phyloP scores from a whole-genome alignment of 2,797 vertebrate genomes.

The Arremon aurantiirostris region DNA sequence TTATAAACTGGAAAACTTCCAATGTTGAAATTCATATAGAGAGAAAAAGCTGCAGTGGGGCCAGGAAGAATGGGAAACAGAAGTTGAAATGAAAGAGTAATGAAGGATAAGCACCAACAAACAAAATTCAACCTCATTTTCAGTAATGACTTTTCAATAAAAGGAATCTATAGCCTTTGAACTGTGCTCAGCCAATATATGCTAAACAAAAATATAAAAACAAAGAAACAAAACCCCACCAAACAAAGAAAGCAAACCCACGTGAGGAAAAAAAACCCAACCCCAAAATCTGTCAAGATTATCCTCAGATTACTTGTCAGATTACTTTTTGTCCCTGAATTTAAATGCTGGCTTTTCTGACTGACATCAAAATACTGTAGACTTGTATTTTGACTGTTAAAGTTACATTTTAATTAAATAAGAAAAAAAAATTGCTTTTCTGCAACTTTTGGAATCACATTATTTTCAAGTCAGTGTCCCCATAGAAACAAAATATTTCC shows the following conservation, averaged over 20 bases:
- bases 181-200: not conserved
- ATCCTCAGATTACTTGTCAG: not conserved
- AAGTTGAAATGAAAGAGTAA: not conserved
- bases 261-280: not conserved
- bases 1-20: not conserved
- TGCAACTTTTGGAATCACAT: not conserved
- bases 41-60: not conserved
- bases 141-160: not conserved
- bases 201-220: not conserved
- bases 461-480: not conserved
- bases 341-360: not conserved
- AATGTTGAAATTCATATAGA: not conserved
- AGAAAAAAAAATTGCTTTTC: rapidly evolving
- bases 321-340: not conserved
- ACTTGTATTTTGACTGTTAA: not conserved
- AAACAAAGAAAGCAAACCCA: not conserved
- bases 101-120: not conserved
- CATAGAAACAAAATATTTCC: not conserved
- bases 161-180: not conserved
- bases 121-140: not conserved
- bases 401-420: not conserved
- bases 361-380: not conserved
- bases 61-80: not conserved
- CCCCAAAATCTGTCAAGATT: not conserved
- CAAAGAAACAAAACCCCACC: not conserved